Percentiles rank a stretch among this genome's conserved stretches.
Evolutionary conservation across 2,797 vertebrate genomes (phyloP).

Genomic region (Micromesistius poutassou): DNA sequence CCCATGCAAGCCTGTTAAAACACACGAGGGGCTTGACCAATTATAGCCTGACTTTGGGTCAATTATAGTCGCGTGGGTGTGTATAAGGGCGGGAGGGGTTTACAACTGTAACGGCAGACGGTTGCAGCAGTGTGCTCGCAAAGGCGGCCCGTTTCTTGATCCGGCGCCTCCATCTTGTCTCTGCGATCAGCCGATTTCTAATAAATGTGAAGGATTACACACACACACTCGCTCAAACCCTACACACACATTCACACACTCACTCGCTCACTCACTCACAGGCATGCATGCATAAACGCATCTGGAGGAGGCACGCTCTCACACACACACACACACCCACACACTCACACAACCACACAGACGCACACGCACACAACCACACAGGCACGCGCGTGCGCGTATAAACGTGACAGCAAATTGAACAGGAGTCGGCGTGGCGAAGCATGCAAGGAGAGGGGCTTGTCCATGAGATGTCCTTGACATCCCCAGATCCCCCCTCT

Average conservation of each 20-base stretch:
- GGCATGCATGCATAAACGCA: constrained; percentile 6
- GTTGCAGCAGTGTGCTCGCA: too few relatives aligned
- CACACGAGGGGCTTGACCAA: too few relatives aligned
- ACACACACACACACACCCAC: constrained; percentile 11
- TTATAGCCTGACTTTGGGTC: too few relatives aligned
- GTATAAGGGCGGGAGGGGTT: too few relatives aligned
- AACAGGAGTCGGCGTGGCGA: constrained; percentile 43
- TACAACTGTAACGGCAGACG: too few relatives aligned
- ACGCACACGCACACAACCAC: constrained; percentile 20
- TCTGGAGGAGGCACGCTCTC: constrained; percentile 5
- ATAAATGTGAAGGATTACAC: not conserved
- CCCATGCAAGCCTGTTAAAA: too few relatives aligned
- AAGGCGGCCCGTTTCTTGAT: too few relatives aligned
- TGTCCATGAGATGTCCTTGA: constrained; percentile 56
- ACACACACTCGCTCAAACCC: not conserved
- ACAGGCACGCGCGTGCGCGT: constrained; percentile 16
- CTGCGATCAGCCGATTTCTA: not conserved
- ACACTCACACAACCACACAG: constrained; percentile 10
- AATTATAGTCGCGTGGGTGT: too few relatives aligned
- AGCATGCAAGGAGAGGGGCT: constrained; percentile 19
- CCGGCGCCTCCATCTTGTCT: not conserved
- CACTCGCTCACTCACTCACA: not conserved
- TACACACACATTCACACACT: not conserved
- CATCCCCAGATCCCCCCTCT: constrained; percentile 47
- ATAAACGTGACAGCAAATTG: constrained; percentile 35